Evolutionary conservation across 2,797 vertebrate genomes (phyloP), one percentile per base, ranked within the genome.

Genomic region (Clarias fuscus): DNA sequence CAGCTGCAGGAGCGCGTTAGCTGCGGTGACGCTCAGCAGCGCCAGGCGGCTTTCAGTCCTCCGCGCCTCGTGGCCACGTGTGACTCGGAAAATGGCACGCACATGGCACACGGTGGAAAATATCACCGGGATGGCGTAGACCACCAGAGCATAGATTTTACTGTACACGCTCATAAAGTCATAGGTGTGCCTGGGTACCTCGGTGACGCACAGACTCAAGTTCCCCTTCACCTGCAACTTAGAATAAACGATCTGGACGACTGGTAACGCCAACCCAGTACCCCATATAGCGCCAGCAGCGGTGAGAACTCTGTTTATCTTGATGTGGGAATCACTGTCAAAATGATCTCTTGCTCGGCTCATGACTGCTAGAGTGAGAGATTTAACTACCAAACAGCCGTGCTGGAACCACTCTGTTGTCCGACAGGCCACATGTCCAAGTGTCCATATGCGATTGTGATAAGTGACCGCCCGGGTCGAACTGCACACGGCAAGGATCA

Each of bases 371-470:
- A 96, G 93, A 40, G 92, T 94, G 7, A 96, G 91, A 81, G 94
- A 95, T 92, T 96, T 96, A 1, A 93, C 94, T 0, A 93, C 89
- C 83, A 96, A 85, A 48, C 94, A 96, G 0, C 93, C 92, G 88
- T 96, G 95, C 58, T 96, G 95, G 85, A 96, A 93, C 96, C 96
- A 97, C 87, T 95, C 96, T 8, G 94, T 78, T 37, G 95, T 95
- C 87, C 91, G 93, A 91, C 96, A 97, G 1, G 93, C 88, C 22
- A 95, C 92, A 3, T 88, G 85, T 3, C 96, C 96, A 22, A 96
- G 82, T 6, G 92, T 93, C 96, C 96, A 96, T 11, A 92, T 92
- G 86, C 93, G 94, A 48, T 86, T 93, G 92, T 95, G 94, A 91
- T 93, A 95, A 84, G 95, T 95, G 88, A 95, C 70, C 0, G 94